Base-by-base conservation (phyloP, 2,888 invertebrate species). In the Ophion ellenae region DNA sequence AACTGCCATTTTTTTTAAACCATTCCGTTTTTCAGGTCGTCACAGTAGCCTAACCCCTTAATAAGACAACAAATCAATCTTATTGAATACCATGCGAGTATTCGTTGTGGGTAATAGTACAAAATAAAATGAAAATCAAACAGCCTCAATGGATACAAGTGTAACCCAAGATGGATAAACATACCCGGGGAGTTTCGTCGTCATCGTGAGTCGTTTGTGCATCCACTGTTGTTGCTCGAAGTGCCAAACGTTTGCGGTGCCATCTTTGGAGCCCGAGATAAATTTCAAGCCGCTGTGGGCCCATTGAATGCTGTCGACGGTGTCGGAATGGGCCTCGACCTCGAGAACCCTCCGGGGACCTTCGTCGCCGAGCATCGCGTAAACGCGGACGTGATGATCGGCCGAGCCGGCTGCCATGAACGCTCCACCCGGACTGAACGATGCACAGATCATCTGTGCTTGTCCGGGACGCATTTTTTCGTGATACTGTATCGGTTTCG, bases 241-340 rank as follows among this genome's bases (percentile, higher is more conserved):
- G 88, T 97, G 96, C 99, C 99, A 99, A 81, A 99, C 96, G 88
- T 98, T 97, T 0, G 99, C 99, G 1, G 97, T 97, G 24, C 99
- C 99, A 95, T 99, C 99, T 93, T 98, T 98, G 90, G 98, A 98
- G 11, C 99, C 99, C 24, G 98, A 99, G 84, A 99, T 96, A 94
- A 99, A 99, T 86, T 97, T 95, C 78, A 98, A 95, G 0, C 98
- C 97, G 64, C 95, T 95, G 94, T 99, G 98, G 63, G 98, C 97
- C 98, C 99, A 99, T 90, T 98, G 97, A 77, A 99, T 97, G 80
- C 98, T 98, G 95, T 99, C 99, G 40, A 99, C 99, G 0, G 98
- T 96, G 94, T 99, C 99, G 1, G 95, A 95, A 93, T 99, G 98
- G 1, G 95, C 95, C 87, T 95, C 95, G 0, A 95, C 94, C 90